Evolutionary conservation across 2,888 invertebrate species (phyloP).

Genomic region (Chymomyza caudatula): DNA sequence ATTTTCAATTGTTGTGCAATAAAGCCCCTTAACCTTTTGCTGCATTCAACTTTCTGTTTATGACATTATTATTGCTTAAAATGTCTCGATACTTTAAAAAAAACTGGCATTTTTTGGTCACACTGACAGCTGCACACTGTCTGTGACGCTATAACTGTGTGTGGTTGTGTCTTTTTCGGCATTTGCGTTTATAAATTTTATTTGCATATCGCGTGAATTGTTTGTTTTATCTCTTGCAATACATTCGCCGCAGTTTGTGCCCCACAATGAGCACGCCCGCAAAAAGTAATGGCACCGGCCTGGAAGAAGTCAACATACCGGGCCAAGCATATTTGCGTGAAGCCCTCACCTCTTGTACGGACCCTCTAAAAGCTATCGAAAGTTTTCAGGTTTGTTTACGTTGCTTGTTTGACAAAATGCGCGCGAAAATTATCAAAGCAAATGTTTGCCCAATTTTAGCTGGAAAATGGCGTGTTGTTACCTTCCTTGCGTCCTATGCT

Average conservation of each 20-base stretch:
- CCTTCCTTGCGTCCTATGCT: constrained; percentile 96
- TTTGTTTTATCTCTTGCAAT: neutral
- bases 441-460: constrained; percentile 77
- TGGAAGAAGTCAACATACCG: constrained; percentile 92
- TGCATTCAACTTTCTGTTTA: no score
- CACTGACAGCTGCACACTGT: constrained; percentile 83
- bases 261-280: constrained; percentile 72
- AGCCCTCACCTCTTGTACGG: constrained; percentile 95
- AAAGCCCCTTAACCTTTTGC: no score
- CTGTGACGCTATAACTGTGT: constrained; percentile 79
- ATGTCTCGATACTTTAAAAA: constrained; percentile 77
- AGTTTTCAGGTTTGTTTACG: constrained; percentile 87
- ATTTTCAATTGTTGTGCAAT: no score
- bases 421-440: constrained; percentile 15
- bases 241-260: neutral
- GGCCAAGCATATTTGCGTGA: constrained; percentile 92
- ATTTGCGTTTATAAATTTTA: constrained; percentile 79
- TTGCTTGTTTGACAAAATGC: constrained; percentile 12
- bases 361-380: constrained; percentile 97
- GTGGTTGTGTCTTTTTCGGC: no score
- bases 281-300: constrained; percentile 81
- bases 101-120: constrained; percentile 91
- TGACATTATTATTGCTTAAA: constrained; percentile 81
- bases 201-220: neutral
- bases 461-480: constrained; percentile 93